These are phyloP conservation scores for Drosophila affinis DNA, from an alignment of 2,888 invertebrate species.

Conservation along the genomic window DNA sequence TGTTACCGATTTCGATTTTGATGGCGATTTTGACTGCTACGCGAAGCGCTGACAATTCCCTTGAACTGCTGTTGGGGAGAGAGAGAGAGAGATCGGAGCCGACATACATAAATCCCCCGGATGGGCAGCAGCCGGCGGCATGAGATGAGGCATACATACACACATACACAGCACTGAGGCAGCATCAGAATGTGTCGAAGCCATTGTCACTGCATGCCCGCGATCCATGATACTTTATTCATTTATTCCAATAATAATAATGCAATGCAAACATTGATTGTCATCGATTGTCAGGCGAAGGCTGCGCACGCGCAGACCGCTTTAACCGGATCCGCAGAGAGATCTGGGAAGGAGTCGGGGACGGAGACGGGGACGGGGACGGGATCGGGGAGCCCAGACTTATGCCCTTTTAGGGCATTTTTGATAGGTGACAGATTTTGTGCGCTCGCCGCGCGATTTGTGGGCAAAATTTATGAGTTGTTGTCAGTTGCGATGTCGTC, in stretches of 20 bases:
- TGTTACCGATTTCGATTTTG: constrained; percentile 81
- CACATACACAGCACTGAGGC: constrained; percentile 12
- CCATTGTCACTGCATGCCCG: constrained; percentile 81
- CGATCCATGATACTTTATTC: constrained; percentile 78
- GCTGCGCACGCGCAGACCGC: constrained; percentile 65
- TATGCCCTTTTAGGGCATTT: constrained; percentile 82
- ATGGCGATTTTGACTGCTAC: constrained; percentile 80
- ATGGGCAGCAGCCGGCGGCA: constrained; percentile 18
- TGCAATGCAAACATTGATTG: constrained; percentile 83
- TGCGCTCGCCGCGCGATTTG: constrained; percentile 66
- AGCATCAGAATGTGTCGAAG: constrained; percentile 56
- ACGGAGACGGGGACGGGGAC: not conserved
- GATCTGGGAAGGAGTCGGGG: not conserved
- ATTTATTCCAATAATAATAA: constrained; percentile 83
- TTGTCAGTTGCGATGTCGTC: constrained; percentile 42
- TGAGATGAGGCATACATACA: not conserved
- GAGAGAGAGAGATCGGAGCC: constrained; percentile 2
- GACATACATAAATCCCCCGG: constrained; percentile 66
- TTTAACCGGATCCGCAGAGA: constrained; percentile 4
- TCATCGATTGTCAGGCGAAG: constrained; percentile 77
- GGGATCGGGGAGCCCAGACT: constrained; percentile 46
- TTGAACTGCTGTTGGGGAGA: constrained; percentile 62
- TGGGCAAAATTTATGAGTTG: constrained; percentile 80
- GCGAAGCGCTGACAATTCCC: constrained; percentile 79
- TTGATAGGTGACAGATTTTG: constrained; percentile 82